Evolutionary conservation across 1,140 invertebrate genomes (phyloP).

Genomic region (Vanessa atalanta): DNA sequence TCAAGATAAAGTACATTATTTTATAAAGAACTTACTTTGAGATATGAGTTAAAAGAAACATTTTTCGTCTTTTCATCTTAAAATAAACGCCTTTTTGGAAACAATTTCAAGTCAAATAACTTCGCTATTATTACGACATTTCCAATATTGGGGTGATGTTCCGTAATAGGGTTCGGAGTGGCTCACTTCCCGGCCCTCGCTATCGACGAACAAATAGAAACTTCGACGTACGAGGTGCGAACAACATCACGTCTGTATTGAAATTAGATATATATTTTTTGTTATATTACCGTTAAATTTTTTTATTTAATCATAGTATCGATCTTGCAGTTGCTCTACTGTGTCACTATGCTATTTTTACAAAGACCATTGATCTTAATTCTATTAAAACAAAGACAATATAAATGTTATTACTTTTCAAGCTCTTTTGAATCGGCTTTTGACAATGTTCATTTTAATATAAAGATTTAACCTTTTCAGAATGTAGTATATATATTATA

Average conservation of each 20-base stretch:
- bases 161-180: constrained; percentile 6
- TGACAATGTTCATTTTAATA: too few relatives aligned
- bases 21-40: too few relatives aligned
- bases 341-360: too few relatives aligned
- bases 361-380: too few relatives aligned
- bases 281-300: background rate
- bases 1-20: too few relatives aligned
- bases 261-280: constrained; percentile 1
- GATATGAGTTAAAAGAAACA: too few relatives aligned
- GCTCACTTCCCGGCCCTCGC: constrained; percentile 3
- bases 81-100: background rate
- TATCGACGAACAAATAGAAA: constrained; percentile 20
- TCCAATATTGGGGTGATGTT: constrained; percentile 9
- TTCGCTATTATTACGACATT: constrained; percentile 13
- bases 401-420: too few relatives aligned
- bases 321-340: too few relatives aligned
- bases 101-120: constrained; percentile 13
- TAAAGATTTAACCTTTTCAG: too few relatives aligned
- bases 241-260: background rate
- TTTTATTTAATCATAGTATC: background rate
- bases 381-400: too few relatives aligned
- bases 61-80: background rate
- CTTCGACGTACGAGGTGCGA: constrained; percentile 11
- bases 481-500: too few relatives aligned
- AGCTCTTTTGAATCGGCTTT: too few relatives aligned